phyloP scores from a whole-genome alignment of 2,888 invertebrate genomes.

The Phrixothrix hirtus region DNA sequence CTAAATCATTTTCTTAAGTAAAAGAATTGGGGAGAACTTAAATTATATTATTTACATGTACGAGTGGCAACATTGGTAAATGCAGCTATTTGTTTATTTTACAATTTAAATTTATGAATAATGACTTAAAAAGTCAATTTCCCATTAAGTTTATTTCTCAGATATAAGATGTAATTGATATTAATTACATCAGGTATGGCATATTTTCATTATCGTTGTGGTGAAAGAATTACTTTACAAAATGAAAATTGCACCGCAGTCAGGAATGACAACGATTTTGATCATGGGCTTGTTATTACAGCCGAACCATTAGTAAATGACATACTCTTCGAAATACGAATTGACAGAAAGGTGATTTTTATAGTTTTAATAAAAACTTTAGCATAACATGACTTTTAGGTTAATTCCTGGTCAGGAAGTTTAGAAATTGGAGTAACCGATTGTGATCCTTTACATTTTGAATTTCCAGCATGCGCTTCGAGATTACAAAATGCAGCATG shows the following conservation, averaged over 20 bases:
- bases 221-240: constrained; percentile 79
- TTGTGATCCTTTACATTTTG: constrained; percentile 68
- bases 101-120: no score
- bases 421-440: constrained; percentile 77
- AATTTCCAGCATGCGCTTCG: constrained; percentile 75
- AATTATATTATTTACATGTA: no score
- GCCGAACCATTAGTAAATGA: constrained; percentile 79
- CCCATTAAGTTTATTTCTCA: no score
- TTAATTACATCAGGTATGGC: constrained; percentile 54
- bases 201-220: constrained; percentile 78
- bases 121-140: no score
- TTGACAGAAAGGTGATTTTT: constrained; percentile 78
- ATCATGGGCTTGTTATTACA: constrained; percentile 85
- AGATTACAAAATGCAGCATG: constrained; percentile 82
- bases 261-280: constrained; percentile 79
- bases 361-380: constrained; percentile 3
- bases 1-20: no score
- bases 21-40: no score
- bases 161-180: constrained; percentile 5
- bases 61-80: no score
- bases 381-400: constrained; percentile 57
- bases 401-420: constrained; percentile 78
- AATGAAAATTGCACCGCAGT: constrained; percentile 84
- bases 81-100: no score
- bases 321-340: constrained; percentile 82